These are phyloP conservation scores for Ctenodactylus gundi DNA, from an alignment of 2,113 vertebrate species.

Conservation along the genomic window DNA sequence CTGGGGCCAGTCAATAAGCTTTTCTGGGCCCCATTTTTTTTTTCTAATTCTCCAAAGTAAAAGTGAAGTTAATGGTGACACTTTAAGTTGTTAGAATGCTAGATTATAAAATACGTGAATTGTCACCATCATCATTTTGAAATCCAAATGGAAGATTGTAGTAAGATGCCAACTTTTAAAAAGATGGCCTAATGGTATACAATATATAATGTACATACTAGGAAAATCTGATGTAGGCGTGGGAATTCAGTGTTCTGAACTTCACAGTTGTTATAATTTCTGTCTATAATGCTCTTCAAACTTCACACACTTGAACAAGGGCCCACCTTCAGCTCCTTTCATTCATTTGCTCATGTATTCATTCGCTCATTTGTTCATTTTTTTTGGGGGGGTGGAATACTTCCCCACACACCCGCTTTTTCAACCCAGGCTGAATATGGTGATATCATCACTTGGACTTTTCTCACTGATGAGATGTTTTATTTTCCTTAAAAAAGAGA, in stretches of 20 bases:
- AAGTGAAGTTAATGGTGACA: neutral
- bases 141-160: neutral
- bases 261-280: neutral
- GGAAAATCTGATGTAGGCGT: neutral
- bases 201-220: neutral
- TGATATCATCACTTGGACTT: neutral
- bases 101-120: neutral
- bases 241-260: neutral
- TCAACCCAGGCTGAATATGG: neutral
- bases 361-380: neutral
- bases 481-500: slow-evolving; percentile 47
- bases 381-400: neutral
- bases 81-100: neutral
- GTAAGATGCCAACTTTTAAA: neutral
- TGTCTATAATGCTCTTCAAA: neutral
- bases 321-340: neutral
- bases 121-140: neutral
- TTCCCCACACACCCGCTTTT: neutral
- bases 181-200: neutral
- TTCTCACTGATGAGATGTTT: slow-evolving; percentile 51
- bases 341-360: neutral
- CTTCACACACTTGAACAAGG: neutral
- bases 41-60: neutral
- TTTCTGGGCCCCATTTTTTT: neutral
- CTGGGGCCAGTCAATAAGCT: neutral